phyloP scores from a whole-genome alignment of 2,888 invertebrate genomes.

The Nephrotoma guestfalica region DNA sequence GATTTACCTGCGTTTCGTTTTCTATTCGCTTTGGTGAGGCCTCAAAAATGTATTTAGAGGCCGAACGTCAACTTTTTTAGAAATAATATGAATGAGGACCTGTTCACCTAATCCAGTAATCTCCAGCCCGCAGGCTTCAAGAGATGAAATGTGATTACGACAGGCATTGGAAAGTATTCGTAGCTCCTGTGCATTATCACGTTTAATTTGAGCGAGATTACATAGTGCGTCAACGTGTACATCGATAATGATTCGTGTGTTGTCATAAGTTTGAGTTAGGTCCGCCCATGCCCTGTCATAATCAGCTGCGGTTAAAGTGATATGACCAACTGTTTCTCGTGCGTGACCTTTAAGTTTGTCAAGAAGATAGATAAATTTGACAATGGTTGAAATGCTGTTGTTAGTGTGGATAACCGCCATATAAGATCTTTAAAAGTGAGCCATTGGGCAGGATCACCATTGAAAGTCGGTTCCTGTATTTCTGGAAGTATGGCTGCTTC shows the following conservation, averaged over 20 bases:
- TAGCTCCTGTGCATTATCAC: background rate
- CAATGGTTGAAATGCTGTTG: no score
- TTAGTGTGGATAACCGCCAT: no score
- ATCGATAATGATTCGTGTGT: background rate
- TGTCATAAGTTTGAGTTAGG: background rate
- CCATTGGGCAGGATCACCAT: no score
- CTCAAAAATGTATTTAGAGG: no score
- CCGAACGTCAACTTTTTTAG: background rate
- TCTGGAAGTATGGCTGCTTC: no score
- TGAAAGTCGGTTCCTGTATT: no score
- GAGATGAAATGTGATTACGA: background rate
- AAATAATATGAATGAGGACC: background rate
- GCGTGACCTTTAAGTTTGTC: no score
- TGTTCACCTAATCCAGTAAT: background rate
- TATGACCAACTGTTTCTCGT: background rate
- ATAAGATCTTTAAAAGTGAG: no score
- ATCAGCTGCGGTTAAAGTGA: background rate
- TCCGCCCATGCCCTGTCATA: background rate
- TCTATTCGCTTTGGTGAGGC: no score
- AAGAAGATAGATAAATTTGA: no score
- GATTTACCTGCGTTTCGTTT: no score
- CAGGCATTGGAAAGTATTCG: background rate
- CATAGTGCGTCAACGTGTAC: background rate
- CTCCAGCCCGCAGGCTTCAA: background rate
- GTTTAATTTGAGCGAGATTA: background rate